Conservation (phyloP, 2,797 vertebrate species). For the Esox masquinongy region DNA sequence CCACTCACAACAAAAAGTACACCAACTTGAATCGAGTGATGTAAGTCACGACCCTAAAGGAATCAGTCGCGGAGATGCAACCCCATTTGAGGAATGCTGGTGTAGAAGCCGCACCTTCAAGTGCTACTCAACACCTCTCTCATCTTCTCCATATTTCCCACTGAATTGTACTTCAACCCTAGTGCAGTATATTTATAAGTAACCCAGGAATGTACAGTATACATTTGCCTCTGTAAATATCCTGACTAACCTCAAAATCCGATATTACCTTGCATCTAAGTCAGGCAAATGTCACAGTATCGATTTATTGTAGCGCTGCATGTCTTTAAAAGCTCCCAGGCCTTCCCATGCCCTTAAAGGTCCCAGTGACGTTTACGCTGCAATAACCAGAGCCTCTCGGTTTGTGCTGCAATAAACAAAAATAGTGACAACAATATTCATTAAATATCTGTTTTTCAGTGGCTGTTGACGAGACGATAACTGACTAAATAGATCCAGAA, state of each 20-base stretch:
- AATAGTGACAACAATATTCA: too few relatives aligned
- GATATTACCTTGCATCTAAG: neutral
- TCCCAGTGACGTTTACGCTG: neutral
- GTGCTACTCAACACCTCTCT: neutral
- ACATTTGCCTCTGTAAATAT: neutral
- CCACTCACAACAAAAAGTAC: slow-evolving; percentile 29
- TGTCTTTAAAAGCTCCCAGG: neutral
- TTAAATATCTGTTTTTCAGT: too few relatives aligned
- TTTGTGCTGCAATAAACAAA: too few relatives aligned
- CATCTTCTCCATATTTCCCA: neutral
- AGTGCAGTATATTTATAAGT: too few relatives aligned
- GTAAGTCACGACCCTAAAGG: neutral
- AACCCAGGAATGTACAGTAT: too few relatives aligned
- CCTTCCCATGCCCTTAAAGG: neutral
- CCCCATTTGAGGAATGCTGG: neutral
- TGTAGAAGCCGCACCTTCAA: neutral
- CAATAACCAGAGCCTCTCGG: neutral
- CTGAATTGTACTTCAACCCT: neutral
- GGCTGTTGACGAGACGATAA: too few relatives aligned
- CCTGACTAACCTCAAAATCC: neutral
- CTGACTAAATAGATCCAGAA: too few relatives aligned
- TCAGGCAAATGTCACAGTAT: neutral
- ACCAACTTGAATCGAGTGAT: slow-evolving; percentile 4
- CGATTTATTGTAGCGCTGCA: neutral
- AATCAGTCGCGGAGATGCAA: too few relatives aligned